phyloP scores from a whole-genome alignment of 2,113 vertebrate species.

The Pipra filicauda region DNA sequence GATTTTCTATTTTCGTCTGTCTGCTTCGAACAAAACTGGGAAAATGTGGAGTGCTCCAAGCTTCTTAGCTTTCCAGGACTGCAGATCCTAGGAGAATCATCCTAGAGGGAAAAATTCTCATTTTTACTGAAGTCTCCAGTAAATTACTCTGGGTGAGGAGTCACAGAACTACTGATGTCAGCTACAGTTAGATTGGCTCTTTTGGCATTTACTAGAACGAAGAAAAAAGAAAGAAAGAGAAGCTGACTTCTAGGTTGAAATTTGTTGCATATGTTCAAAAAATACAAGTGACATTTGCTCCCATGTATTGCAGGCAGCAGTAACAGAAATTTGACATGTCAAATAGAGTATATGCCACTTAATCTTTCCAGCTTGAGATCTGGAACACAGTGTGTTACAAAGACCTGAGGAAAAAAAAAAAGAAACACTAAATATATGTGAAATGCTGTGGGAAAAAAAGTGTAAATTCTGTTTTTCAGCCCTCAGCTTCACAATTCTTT shows the following conservation, averaged over 20 bases:
- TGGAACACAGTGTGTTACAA: slow-evolving; percentile 40
- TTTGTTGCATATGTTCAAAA: slow-evolving; percentile 66
- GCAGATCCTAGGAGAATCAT: neutral
- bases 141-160: neutral
- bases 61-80: neutral
- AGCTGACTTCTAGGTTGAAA: slow-evolving; percentile 54
- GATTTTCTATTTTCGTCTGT: neutral
- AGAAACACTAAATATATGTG: neutral
- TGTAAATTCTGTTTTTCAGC: slow-evolving; percentile 44
- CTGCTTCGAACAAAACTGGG: neutral
- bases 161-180: neutral
- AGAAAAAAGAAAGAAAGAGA: neutral
- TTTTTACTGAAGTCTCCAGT: neutral
- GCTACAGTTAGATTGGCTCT: neutral
- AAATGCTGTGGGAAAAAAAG: slow-evolving; percentile 17
- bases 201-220: neutral
- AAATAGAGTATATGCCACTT: slow-evolving; percentile 48
- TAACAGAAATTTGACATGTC: slow-evolving; percentile 50
- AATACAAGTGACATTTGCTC: slow-evolving; percentile 64
- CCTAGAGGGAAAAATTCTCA: neutral
- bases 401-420: neutral
- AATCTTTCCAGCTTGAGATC: slow-evolving; percentile 47
- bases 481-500: slow-evolving; percentile 23
- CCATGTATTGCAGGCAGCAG: slow-evolving; percentile 59
- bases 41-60: neutral